Base-by-base conservation (phyloP, 2,888 invertebrate genomes). In the Archips crataeganus region DNA sequence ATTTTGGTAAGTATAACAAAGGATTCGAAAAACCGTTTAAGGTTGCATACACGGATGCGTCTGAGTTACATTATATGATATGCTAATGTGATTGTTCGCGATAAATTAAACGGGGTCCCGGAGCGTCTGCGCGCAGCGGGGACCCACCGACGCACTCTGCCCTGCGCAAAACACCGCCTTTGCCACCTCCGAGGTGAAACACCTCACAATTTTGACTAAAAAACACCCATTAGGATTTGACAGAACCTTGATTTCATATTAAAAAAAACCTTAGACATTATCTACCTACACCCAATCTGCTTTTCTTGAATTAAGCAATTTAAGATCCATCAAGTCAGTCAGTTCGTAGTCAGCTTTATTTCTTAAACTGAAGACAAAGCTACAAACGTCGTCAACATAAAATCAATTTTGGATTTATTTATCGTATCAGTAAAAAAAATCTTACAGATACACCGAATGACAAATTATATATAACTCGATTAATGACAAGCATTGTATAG, bases 31-130 rank as follows among this genome's bases (percentile, higher is more conserved):
- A 89, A 90, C 90, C 92, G 90, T 93, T 93, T 93, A 93, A 92
- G 92, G 91, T 5, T 82, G 84, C 88, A 92, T 87, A 89, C 86
- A 82, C 88, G 87, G 89, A 90, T 91, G 88, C 89, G 87, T 85
- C 87, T 88, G 90, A 90, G 89, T 93, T 90, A 90, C 90, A 90
- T 92, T 92, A 91, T 78, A 91, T 91, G 91, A 91, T 94, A 94
- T 94, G 93, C 91, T 94, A 94, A 94, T 94, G 93, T 91, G 92
- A 91, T 92, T 93, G 93, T 93, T 90, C 84, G 87, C 89, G 88
- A 92, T 92, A 92, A 92, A 94, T 94, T 93, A 92, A 90, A 89
- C 85, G 80, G 84, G 85, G 84, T 81, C 85, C 84, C 79, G 85
- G 83, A 84, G 79, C 81, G 85, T 80, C 80, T 81, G 79, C 80